A percentile compares a stretch with the other conserved stretches of the same genome.
Conservation (phyloP, 2,113 vertebrate species). For the Petaurus breviceps region DNA sequence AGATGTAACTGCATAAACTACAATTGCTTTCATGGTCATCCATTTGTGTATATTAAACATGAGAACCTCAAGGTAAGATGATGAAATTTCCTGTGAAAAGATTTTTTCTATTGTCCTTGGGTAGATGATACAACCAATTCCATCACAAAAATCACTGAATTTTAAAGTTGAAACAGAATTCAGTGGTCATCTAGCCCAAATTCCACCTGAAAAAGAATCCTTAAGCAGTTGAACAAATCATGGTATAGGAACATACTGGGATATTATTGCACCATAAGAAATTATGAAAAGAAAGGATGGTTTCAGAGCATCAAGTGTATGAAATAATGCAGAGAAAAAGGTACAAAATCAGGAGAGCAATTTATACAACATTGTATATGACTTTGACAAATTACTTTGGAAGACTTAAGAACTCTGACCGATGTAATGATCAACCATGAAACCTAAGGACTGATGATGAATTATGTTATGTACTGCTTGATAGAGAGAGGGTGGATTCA, state of each 20-base stretch:
- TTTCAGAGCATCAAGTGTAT: background rate
- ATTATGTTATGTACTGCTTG: no score
- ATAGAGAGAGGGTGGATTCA: no score
- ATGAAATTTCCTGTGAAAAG: background rate
- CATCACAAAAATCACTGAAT: background rate
- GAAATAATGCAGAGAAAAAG: background rate
- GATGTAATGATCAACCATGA: no score
- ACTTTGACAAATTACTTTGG: no score
- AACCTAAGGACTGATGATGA: no score
- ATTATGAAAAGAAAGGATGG: background rate
- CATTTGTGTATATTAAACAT: background rate
- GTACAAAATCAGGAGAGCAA: background rate
- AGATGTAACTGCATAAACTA: no score
- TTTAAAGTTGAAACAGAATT: background rate
- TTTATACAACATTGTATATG: background rate
- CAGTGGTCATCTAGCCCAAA: background rate
- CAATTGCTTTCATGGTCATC: background rate
- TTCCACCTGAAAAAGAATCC: background rate
- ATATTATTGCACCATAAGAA: background rate
- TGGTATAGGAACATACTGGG: background rate
- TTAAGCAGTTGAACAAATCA: background rate
- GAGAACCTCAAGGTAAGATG: background rate
- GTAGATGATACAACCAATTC: background rate
- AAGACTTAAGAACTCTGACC: no score
- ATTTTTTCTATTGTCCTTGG: background rate